Base-by-base conservation (phyloP, 2,113 vertebrate genomes). In the Argyrosomus japonicus region DNA sequence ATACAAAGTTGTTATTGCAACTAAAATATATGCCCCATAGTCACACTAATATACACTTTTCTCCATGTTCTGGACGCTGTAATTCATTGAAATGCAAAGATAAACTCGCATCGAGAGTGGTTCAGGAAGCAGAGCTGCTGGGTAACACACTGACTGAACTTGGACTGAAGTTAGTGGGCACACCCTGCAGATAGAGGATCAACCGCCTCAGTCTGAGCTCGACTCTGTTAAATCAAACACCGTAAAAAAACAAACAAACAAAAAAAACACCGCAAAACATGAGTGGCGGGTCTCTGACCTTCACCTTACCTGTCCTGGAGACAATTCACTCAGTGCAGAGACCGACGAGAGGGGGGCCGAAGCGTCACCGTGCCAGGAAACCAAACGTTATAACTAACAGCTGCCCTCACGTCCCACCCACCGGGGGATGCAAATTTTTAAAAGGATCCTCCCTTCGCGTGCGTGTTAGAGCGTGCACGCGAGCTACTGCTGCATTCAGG, bases 251-350 rank as follows among this genome's bases (percentile, higher is more conserved):
- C 40, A 43, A 47, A 73, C n/a, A n/a, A 79, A 69, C 36, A 50
- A 1, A 32, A 14, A 4, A 45, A 45, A 3, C 43, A 45, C 15
- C 17, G 6, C 17, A 18, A 47, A 10, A 40, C 51, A 8, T 0
- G 23, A 48, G 6, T 3, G 2, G 0, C 27, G 1, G 11, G 0
- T 4, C 10, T 12, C 13, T 14, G 27, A 25, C 19, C 14, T 2
- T 2, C n/a, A 9, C 1, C 82, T 87, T 85, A 92, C 92, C 90
- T 91, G 81, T 67, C 12, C 43, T 17, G 62, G 4, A 36, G 75
- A 58, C 6, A 0, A 23, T 8, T 27, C 0, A 29, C 0, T 58
- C 11, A 6, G 27, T 1, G 51, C 3, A 60, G 13, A 62, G 50
- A 7, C 29, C 12, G 58, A 32, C 4, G 11, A 57, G 3, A 82